Evolutionary conservation across 2,797 vertebrate species (phyloP), one percentile per base, ranked within the genome.

Genomic region (Chelidonichthys spinosus): DNA sequence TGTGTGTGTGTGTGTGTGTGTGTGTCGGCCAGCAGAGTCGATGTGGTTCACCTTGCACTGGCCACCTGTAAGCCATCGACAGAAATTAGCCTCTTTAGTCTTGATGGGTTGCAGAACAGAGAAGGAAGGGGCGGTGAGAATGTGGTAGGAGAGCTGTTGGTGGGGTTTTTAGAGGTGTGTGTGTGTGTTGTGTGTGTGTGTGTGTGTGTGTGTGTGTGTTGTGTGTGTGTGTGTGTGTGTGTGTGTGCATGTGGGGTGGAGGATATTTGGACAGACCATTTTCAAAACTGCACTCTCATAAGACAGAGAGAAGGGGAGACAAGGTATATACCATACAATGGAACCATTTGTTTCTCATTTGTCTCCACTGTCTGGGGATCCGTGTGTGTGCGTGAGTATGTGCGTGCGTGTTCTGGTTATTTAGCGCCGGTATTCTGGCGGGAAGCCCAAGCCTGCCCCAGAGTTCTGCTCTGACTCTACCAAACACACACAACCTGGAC

Each of bases 31-130:
- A 74, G 74, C 83, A 77, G 84, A 80, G 79, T 90, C 85, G 88
- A 91, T 91, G 86, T 89, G 86, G 91, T 91, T 92, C 91, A 94
- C 93, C 93, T 94, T 94, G 92, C 92, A 87, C 81, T 78, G 92
- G 90, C 93, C 94, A 95, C 94, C 94, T 95, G 94, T 93, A 94
- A 95, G 90, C 93, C 89, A 95, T 95, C 92, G 69, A 81, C 79
- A 89, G 87, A 94, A 95, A 95, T 95, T 92, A 94, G 93, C 84
- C 91, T 92, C 92, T 93, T 93, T 91, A 92, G 86, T 78, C 81
- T 87, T 93, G 94, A 94, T 94, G 90, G 90, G 80, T 94, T 93
- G 90, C 92, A 93, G 94, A 92, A 81, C 90, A 84, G 81, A 75
- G 81, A 68, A 82, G 82, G 84, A 87, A 85, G 82, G 88, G 87